A percentile compares a stretch with the other conserved stretches of the same genome.
These are phyloP conservation scores for Buathra laborator DNA, from an alignment of 2,888 invertebrate genomes.

Conservation along the genomic window DNA sequence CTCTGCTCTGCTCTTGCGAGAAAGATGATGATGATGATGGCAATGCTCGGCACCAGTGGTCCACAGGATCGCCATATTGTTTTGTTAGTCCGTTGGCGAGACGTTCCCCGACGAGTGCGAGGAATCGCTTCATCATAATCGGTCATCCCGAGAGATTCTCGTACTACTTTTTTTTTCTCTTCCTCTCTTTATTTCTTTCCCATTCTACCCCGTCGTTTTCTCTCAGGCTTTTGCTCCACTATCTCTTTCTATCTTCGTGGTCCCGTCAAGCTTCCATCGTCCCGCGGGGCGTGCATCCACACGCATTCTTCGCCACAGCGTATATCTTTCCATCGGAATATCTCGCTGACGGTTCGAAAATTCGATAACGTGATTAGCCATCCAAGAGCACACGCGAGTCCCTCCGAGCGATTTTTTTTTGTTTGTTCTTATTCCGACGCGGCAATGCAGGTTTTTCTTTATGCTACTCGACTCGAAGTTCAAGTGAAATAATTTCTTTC, in stretches of 20 bases:
- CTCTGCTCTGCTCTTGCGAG: conserved; percentile 42
- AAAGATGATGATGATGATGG: conserved; percentile 55
- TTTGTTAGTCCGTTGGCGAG: conserved; percentile 73
- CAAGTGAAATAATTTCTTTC: no score
- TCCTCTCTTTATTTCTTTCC: conserved; percentile 68
- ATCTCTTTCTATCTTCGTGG: conserved; percentile 48
- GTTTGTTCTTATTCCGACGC: background rate
- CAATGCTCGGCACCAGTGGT: conserved; percentile 42
- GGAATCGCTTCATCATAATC: conserved; percentile 85
- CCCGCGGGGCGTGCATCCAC: conserved; percentile 68
- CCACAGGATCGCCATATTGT: conserved; percentile 70
- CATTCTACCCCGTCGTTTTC: conserved; percentile 44
- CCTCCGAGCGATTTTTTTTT: background rate
- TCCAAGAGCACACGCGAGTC: conserved; percentile 76
- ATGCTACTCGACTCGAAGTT: background rate
- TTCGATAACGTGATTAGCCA: conserved; percentile 85
- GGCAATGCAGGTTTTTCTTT: background rate
- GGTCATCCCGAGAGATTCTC: conserved; percentile 80
- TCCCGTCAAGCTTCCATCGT: conserved; percentile 77
- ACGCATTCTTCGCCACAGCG: conserved; percentile 58
- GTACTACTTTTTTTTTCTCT: conserved; percentile 64
- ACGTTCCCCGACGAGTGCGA: conserved; percentile 64
- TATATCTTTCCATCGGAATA: conserved; percentile 83
- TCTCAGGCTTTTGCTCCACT: conserved; percentile 42
- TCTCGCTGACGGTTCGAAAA: conserved; percentile 84